Percentiles rank a stretch among this genome's conserved stretches.
Evolutionary conservation across 2,113 vertebrate genomes (phyloP).

Genomic region (Fulmarus glacialis): DNA sequence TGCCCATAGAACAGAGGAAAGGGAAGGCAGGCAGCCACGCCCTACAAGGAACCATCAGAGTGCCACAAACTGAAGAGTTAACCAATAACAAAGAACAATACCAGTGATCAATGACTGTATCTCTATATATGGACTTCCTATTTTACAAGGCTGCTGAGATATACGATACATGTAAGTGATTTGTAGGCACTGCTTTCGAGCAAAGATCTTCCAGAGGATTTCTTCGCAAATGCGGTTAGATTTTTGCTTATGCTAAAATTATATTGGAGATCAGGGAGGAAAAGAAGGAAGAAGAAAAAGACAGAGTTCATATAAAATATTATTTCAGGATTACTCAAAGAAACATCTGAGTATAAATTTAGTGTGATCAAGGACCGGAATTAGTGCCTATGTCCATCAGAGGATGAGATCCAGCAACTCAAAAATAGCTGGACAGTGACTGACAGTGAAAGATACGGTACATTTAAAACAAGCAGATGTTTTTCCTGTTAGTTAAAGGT

Average conservation of each 20-base stretch:
- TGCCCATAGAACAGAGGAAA: neutral
- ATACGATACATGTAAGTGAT: accelerated
- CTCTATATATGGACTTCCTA: accelerated
- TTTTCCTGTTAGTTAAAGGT: neutral
- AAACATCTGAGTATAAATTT: neutral
- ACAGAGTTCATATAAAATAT: neutral
- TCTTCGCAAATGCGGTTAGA: neutral
- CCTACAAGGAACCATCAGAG: neutral
- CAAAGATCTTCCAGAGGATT: neutral
- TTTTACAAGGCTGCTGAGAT: neutral
- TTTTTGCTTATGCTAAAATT: neutral
- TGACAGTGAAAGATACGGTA: neutral
- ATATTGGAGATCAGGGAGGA: neutral
- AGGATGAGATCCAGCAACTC: neutral
- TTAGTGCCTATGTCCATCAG: neutral
- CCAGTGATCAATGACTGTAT: accelerated
- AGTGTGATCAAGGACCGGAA: neutral
- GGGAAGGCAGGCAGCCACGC: neutral
- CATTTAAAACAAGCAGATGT: neutral
- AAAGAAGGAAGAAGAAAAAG: neutral
- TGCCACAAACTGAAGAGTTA: neutral
- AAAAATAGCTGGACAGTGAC: neutral
- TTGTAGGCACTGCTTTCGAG: neutral
- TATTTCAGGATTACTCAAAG: neutral
- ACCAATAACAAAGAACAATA: neutral